Conservation (phyloP, 1,140 invertebrate species). For the Alviniconcha marisindica region DNA sequence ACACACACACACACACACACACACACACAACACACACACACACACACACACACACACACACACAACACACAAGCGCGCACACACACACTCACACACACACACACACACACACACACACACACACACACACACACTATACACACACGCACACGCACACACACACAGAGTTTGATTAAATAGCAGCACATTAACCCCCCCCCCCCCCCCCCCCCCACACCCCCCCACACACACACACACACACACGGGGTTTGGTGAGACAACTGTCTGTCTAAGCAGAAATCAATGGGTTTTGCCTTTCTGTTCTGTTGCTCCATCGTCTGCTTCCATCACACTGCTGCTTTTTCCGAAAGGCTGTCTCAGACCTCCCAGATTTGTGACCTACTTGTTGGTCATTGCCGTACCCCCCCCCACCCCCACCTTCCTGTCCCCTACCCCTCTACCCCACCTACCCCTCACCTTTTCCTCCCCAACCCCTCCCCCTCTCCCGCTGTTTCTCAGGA, state of each 20-base stretch:
- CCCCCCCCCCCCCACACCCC: background rate
- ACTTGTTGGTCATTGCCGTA: no score
- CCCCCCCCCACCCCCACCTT: no score
- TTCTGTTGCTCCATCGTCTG: background rate
- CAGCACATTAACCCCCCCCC: background rate
- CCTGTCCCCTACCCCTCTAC: no score
- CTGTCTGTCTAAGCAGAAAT: no score
- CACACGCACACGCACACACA: background rate
- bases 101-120: background rate
- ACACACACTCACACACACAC: background rate
- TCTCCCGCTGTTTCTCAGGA: no score
- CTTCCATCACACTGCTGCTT: background rate
- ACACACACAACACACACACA: conserved; percentile 10
- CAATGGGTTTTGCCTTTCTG: no score
- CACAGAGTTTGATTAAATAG: background rate
- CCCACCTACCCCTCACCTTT: no score
- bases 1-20: conserved; percentile 26
- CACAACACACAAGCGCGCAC: background rate
- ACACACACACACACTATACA: background rate
- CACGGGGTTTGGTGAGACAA: background rate
- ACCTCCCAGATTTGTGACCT: no score
- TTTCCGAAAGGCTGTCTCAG: background rate
- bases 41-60: conserved; percentile 5
- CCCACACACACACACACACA: background rate
- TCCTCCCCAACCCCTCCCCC: no score